phyloP scores from a whole-genome alignment of 2,797 vertebrate species.

The Falco concolor region DNA sequence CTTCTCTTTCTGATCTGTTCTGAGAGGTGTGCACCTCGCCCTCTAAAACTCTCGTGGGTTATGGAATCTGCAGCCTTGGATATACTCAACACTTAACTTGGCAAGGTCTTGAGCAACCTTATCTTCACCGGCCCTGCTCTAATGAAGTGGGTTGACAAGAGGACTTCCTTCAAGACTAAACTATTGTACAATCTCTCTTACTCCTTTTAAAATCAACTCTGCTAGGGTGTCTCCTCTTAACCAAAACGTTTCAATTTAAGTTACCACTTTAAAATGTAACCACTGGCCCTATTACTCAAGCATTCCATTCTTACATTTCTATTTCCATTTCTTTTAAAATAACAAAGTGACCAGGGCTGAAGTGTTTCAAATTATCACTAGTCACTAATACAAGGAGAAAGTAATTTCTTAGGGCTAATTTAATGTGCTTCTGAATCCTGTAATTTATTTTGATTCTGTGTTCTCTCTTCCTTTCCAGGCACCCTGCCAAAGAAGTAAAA shows the following conservation, averaged over 20 bases:
- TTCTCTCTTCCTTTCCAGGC: conserved; percentile 44
- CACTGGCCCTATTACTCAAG: not conserved
- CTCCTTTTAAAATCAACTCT: not conserved
- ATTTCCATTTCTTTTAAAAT: conserved; percentile 23
- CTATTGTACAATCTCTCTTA: not conserved
- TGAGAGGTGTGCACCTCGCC: not conserved
- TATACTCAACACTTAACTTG: not conserved
- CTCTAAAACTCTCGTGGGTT: not conserved
- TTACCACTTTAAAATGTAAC: not conserved
- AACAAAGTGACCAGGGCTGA: not conserved
- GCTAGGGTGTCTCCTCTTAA: not conserved
- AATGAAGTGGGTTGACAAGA: not conserved
- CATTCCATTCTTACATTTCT: not conserved
- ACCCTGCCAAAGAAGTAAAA: conserved; percentile 40
- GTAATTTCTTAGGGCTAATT: conserved; percentile 51
- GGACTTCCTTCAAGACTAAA: not conserved
- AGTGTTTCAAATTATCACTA: conserved; percentile 27
- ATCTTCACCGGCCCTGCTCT: not conserved
- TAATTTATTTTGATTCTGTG: conserved; percentile 58
- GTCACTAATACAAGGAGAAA: conserved; percentile 36
- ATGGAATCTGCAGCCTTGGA: not conserved
- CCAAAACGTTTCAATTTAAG: not conserved
- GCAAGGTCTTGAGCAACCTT: not conserved
- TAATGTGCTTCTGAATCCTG: conserved; percentile 53
- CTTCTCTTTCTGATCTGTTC: not conserved